Conservation (phyloP, 2,888 invertebrate genomes). For the Anticlea derivata region DNA sequence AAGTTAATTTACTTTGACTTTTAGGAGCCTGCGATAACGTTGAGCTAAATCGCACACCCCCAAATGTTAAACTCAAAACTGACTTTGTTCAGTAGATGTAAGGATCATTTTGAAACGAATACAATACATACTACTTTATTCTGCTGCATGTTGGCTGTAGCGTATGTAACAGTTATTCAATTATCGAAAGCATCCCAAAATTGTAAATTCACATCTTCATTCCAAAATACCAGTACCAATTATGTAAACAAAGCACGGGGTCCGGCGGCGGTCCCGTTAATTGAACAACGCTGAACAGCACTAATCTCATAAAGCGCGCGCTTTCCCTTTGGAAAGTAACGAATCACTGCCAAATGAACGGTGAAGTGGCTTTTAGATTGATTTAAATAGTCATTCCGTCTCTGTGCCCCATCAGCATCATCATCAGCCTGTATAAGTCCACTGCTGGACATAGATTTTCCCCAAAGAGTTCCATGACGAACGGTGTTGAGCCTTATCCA, state of each 20-base stretch:
- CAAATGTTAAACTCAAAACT: too few species aligned
- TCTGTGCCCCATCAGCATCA: too few species aligned
- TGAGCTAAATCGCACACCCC: too few species aligned
- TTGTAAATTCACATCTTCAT: constrained; percentile 29
- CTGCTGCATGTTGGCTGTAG: too few species aligned
- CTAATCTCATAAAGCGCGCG: constrained; percentile 68
- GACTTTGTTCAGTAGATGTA: too few species aligned
- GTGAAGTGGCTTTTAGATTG: constrained; percentile 35
- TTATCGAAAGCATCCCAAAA: constrained; percentile 23
- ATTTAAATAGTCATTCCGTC: constrained; percentile 36
- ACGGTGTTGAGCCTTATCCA: too few species aligned
- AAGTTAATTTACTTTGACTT: too few species aligned
- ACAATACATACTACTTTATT: too few species aligned
- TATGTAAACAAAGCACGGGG: constrained; percentile 39
- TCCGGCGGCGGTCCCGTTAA: constrained; percentile 67
- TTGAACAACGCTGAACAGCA: constrained; percentile 61
- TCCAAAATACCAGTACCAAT: constrained; percentile 32
- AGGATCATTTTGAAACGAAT: too few species aligned
- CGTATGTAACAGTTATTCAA: constrained; percentile 3
- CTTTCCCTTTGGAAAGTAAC: constrained; percentile 78
- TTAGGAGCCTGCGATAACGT: too few species aligned
- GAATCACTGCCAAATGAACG: constrained; percentile 53
- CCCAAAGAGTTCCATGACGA: too few species aligned
- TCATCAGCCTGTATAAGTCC: too few species aligned
- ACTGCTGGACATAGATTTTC: constrained; percentile 15